Percentiles rank a stretch among this genome's conserved stretches.
Evolutionary conservation across 1,140 invertebrate genomes (phyloP).

Genomic region (Panulirus ornatus): DNA sequence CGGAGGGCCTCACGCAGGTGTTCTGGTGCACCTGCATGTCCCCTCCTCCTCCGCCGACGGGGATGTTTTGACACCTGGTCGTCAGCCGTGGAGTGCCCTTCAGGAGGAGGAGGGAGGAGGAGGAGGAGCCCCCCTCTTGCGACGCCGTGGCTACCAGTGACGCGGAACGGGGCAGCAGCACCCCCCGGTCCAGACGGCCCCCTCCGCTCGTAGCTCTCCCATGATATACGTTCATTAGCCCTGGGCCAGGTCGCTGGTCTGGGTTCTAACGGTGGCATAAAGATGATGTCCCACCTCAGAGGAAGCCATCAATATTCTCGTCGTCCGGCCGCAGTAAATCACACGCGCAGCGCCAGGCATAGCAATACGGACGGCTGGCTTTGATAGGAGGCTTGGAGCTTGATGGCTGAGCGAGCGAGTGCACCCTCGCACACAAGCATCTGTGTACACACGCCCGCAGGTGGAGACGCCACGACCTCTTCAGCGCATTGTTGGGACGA

Average conservation of each 20-base stretch:
- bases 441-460: too few relatives aligned
- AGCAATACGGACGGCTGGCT: conserved; percentile 16
- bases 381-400: not conserved
- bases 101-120: not conserved
- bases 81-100: conserved; percentile 17
- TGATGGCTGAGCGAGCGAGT: not conserved
- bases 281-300: conserved; percentile 1
- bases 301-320: conserved; percentile 42
- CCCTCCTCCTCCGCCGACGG: not conserved
- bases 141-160: too few relatives aligned
- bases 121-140: too few relatives aligned
- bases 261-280: not conserved
- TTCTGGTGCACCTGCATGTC: not conserved
- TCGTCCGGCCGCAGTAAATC: conserved; percentile 26
- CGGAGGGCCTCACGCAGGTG: too few relatives aligned
- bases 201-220: conserved; percentile 14
- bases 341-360: conserved; percentile 27
- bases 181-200: too few relatives aligned
- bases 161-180: too few relatives aligned
- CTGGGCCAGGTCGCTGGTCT: conserved; percentile 10
- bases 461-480: too few relatives aligned
- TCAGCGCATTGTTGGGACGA: too few relatives aligned
- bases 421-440: too few relatives aligned
- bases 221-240: conserved; percentile 50
- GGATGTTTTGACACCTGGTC: conserved; percentile 34